These are phyloP conservation scores for Poeciliopsis occidentalis DNA, from an alignment of 2,113 vertebrate species.

Conservation along the genomic window DNA sequence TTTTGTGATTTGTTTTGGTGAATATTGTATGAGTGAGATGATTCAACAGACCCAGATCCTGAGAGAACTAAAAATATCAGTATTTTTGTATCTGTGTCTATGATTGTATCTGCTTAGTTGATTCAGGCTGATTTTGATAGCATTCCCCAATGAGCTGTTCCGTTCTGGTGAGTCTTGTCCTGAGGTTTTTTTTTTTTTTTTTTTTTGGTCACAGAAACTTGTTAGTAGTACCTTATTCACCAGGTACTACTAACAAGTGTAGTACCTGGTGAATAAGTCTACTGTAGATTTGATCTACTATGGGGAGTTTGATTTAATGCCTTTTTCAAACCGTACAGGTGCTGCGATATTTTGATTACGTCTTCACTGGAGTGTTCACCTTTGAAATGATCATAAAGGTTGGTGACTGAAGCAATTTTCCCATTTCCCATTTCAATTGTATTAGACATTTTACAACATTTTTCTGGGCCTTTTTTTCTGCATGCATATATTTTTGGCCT, in stretches of 20 bases:
- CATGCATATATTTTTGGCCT: conserved; percentile 20
- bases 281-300: background rate
- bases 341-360: conserved; percentile 97
- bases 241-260: no score
- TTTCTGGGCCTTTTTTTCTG: background rate
- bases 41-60: background rate
- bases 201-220: background rate
- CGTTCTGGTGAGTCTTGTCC: background rate
- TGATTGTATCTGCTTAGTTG: background rate
- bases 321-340: conserved; percentile 80
- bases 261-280: background rate
- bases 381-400: conserved; percentile 99
- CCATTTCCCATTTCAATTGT: background rate
- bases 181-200: background rate
- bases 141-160: background rate
- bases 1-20: background rate
- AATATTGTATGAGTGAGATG: background rate
- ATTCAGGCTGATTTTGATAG: background rate
- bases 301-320: background rate
- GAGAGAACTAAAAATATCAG: background rate
- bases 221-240: no score
- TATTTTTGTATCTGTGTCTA: background rate
- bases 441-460: background rate
- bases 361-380: conserved; percentile 98
- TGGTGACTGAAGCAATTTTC: conserved; percentile 11